Evolutionary conservation across 2,888 invertebrate genomes (phyloP).

Genomic region (Nomada fucata): DNA sequence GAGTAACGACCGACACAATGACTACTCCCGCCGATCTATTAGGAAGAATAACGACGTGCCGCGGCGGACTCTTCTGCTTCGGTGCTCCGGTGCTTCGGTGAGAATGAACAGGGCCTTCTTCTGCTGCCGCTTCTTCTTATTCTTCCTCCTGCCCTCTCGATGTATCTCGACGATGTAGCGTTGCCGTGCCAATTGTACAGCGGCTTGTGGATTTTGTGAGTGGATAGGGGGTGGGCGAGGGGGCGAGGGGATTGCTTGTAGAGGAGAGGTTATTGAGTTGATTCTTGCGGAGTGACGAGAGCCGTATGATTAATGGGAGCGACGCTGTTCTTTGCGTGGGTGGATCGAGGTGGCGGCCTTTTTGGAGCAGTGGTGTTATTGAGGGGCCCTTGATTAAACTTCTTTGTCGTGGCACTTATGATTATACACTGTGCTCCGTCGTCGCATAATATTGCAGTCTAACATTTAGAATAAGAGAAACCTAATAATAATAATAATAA

Average conservation of each 20-base stretch:
- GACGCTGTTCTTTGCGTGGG: background rate
- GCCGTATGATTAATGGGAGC: slow-evolving; percentile 1
- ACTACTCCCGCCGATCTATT: slow-evolving; percentile 78
- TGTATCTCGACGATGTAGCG: background rate
- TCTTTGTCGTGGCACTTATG: too few species aligned
- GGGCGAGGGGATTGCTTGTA: background rate
- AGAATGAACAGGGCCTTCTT: slow-evolving; percentile 38
- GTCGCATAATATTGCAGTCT: too few species aligned
- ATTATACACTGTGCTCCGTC: too few species aligned
- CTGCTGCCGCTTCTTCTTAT: background rate
- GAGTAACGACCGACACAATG: slow-evolving; percentile 73
- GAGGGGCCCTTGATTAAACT: too few species aligned
- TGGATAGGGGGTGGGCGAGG: background rate
- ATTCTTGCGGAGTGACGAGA: background rate
- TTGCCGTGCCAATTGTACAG: slow-evolving; percentile 12
- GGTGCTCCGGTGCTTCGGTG: slow-evolving; percentile 48
- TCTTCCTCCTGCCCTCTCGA: too few species aligned
- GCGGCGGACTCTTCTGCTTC: slow-evolving; percentile 52
- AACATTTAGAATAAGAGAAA: too few species aligned
- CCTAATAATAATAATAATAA: too few species aligned
- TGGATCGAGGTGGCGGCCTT: background rate
- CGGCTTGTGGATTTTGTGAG: background rate
- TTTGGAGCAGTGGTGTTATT: background rate
- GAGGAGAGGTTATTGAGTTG: background rate
- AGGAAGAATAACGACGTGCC: slow-evolving; percentile 77